Evolutionary conservation across 2,113 vertebrate species (phyloP).

Genomic region (Pseudolaguvia tuberculata): DNA sequence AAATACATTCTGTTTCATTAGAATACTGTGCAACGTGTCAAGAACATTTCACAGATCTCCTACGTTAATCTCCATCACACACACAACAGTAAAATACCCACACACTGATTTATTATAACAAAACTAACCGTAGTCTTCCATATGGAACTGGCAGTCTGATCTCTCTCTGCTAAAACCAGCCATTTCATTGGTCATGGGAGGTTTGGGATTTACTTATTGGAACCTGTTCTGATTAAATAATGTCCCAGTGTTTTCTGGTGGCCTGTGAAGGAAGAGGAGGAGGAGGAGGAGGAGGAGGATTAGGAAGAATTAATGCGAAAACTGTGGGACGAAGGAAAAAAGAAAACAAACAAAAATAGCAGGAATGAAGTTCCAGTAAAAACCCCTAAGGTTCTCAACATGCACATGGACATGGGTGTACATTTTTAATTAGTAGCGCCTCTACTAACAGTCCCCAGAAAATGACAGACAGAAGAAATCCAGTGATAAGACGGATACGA

Average conservation of each 20-base stretch:
- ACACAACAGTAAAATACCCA: constrained; percentile 3
- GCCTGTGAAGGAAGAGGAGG: too few relatives aligned
- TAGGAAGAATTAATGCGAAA: constrained; percentile 18
- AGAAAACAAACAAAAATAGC: constrained; percentile 1
- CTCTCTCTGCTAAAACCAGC: constrained; percentile 14
- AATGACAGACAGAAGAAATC: background rate
- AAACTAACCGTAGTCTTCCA: constrained; percentile 8
- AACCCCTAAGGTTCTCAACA: constrained; percentile 2
- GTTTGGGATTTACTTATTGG: constrained; percentile 16
- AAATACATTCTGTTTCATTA: background rate
- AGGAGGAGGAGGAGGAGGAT: constrained; percentile 1
- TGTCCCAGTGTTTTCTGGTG: background rate
- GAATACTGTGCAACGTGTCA: background rate
- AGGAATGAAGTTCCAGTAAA: background rate
- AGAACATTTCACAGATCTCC: background rate
- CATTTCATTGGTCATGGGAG: constrained; percentile 34
- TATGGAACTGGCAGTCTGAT: background rate
- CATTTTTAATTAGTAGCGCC: background rate
- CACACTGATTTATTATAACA: constrained; percentile 7
- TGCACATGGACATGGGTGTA: background rate
- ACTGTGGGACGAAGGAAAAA: background rate
- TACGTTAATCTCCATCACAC: constrained; percentile 6
- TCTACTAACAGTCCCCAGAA: background rate
- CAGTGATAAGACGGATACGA: background rate
- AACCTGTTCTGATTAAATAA: constrained; percentile 32